A percentile compares a stretch with the other conserved stretches of the same genome.
Evolutionary conservation across 2,797 vertebrate species (phyloP).

Genomic region (Melanotaenia trifasciata): DNA sequence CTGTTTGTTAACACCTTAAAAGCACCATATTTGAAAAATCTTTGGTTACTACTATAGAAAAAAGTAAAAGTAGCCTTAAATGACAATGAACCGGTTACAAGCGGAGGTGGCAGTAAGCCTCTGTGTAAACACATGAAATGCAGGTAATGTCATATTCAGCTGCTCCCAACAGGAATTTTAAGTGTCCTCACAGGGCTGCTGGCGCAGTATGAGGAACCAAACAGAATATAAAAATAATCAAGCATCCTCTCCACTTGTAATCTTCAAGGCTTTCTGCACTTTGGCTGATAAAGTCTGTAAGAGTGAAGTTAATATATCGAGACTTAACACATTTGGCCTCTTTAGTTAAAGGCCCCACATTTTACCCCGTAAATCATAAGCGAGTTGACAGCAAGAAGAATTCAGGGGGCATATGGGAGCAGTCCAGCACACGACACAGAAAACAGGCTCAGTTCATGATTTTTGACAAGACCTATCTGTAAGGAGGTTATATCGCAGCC

Average conservation of each 20-base stretch:
- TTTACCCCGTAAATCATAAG: slow-evolving; percentile 63
- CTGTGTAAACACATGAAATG: slow-evolving; percentile 26
- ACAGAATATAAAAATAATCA: slow-evolving; percentile 79
- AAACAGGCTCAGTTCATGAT: slow-evolving; percentile 44
- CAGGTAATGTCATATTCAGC: slow-evolving; percentile 54
- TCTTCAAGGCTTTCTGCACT: slow-evolving; percentile 79
- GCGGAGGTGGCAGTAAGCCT: slow-evolving; percentile 37
- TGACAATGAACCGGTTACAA: slow-evolving; percentile 44
- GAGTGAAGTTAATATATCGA: slow-evolving; percentile 75
- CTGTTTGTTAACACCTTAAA: neutral
- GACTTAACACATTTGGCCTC: slow-evolving; percentile 76
- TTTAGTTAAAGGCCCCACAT: slow-evolving; percentile 65
- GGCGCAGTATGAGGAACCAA: slow-evolving; percentile 46
- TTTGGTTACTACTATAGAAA: neutral
- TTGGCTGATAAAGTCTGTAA: slow-evolving; percentile 82
- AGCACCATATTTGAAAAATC: neutral
- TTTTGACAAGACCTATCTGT: slow-evolving; percentile 36
- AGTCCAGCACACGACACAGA: slow-evolving; percentile 37
- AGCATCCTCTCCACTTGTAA: slow-evolving; percentile 74
- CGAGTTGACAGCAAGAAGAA: slow-evolving; percentile 61
- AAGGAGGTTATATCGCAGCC: slow-evolving; percentile 2
- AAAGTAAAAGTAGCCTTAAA: slow-evolving; percentile 31
- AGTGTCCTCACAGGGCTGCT: slow-evolving; percentile 61
- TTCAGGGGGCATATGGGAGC: slow-evolving; percentile 50
- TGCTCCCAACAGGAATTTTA: slow-evolving; percentile 63